Conservation (phyloP, 2,888 invertebrate genomes). For the Leptinotarsa peninsularis region DNA sequence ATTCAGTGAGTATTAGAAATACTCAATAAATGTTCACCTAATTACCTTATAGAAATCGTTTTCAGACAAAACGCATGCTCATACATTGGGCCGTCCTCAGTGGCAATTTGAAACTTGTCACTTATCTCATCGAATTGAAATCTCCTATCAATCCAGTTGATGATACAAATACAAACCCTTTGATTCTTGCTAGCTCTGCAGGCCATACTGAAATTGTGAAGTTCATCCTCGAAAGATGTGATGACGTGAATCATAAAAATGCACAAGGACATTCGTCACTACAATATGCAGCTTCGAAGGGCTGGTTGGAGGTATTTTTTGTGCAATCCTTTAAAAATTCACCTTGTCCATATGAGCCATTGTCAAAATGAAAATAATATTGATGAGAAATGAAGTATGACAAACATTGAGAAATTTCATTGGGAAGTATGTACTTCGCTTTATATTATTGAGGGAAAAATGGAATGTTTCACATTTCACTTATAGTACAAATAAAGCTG, state of each 20-base stretch:
- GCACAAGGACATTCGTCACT: slow-evolving; percentile 82
- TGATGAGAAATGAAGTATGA: too few species aligned
- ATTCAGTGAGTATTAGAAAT: slow-evolving; percentile 66
- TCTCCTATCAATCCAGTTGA: slow-evolving; percentile 78
- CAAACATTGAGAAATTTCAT: too few species aligned
- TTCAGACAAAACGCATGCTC: slow-evolving; percentile 77
- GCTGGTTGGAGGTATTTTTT: slow-evolving; percentile 74
- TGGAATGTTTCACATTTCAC: too few species aligned
- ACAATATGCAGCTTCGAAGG: slow-evolving; percentile 89
- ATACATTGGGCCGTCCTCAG: slow-evolving; percentile 86
- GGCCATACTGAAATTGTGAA: slow-evolving; percentile 78
- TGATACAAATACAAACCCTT: slow-evolving; percentile 82
- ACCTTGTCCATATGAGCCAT: background rate
- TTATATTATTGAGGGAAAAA: too few species aligned
- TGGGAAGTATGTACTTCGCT: too few species aligned
- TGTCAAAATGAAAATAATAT: too few species aligned
- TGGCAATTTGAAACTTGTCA: slow-evolving; percentile 80
- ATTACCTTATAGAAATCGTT: background rate
- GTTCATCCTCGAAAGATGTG: slow-evolving; percentile 75
- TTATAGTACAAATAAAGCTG: too few species aligned
- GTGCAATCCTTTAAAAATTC: background rate
- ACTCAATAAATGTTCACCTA: too few species aligned
- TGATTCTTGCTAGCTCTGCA: slow-evolving; percentile 84
- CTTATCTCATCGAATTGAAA: slow-evolving; percentile 75
- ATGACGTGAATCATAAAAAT: slow-evolving; percentile 80